A percentile compares a stretch with the other conserved stretches of the same genome.
These are phyloP conservation scores for Eremophila alpestris DNA, from an alignment of 2,797 vertebrate species.

Conservation along the genomic window DNA sequence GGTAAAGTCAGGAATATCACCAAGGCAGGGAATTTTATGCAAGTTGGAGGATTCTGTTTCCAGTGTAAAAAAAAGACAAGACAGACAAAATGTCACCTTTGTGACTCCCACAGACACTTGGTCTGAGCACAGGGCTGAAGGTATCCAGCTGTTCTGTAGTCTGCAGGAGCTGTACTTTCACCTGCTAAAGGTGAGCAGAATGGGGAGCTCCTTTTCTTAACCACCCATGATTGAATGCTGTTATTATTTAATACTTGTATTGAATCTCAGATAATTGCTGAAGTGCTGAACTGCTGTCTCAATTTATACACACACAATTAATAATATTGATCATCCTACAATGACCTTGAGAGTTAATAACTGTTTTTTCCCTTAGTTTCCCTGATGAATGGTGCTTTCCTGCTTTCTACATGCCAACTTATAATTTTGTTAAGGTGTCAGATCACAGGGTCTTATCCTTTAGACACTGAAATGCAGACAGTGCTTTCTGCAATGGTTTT, in stretches of 20 bases:
- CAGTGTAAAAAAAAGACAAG: background rate
- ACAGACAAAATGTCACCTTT: background rate
- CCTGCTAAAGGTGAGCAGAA: background rate
- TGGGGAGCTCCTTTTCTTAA: background rate
- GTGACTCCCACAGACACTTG: background rate
- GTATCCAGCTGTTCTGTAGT: background rate
- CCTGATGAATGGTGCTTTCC: slow-evolving; percentile 8
- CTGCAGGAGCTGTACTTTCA: background rate
- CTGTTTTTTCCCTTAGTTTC: background rate
- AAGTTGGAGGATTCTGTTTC: background rate
- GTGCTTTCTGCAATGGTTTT: background rate
- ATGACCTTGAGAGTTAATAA: slow-evolving; percentile 38
- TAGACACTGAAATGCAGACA: background rate
- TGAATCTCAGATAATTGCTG: slow-evolving; percentile 4
- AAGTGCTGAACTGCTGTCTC: slow-evolving; percentile 27
- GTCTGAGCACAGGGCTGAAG: background rate
- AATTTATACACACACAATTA: slow-evolving; percentile 18
- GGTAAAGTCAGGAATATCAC: background rate
- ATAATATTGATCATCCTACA: slow-evolving; percentile 33
- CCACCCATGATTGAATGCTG: background rate
- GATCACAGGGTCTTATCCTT: background rate
- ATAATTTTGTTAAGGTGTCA: background rate
- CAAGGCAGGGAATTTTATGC: background rate
- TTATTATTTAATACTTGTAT: slow-evolving; percentile 11
- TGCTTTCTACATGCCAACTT: background rate